Conservation (phyloP, 2,797 vertebrate genomes). For the Mus minutoides region DNA sequence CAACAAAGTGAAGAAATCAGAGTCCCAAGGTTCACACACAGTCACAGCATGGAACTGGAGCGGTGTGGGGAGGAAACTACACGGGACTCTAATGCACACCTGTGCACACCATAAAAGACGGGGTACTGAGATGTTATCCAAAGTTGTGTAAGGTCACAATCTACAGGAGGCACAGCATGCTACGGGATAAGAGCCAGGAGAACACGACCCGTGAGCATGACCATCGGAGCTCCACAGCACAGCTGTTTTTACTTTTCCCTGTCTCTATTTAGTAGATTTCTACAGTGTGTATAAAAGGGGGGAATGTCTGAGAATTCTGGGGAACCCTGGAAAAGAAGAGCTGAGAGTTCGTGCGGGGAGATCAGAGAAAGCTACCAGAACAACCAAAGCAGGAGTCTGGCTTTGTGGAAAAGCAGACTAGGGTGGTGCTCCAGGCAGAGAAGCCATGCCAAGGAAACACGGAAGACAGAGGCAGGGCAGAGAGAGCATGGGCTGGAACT, state of each 20-base stretch:
- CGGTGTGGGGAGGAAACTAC: rapidly evolving
- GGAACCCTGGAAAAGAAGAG: neutral
- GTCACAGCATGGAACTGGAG: neutral
- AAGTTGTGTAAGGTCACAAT: too few species aligned
- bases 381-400: neutral
- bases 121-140: neutral
- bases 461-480: neutral
- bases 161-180: neutral
- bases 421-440: neutral
- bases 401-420: neutral
- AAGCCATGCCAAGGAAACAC: neutral
- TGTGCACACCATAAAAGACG: rapidly evolving
- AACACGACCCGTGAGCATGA: neutral
- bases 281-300: neutral
- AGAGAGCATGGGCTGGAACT: neutral
- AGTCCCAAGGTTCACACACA: neutral
- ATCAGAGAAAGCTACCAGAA: neutral
- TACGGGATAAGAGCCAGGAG: neutral
- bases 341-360: neutral
- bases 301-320: neutral
- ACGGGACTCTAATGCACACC: rapidly evolving
- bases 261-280: neutral
- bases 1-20: neutral
- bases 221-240: neutral
- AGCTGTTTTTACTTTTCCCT: neutral